These are phyloP conservation scores for Frieseomelitta varia DNA, from an alignment of 1,140 invertebrate species.

Conservation along the genomic window DNA sequence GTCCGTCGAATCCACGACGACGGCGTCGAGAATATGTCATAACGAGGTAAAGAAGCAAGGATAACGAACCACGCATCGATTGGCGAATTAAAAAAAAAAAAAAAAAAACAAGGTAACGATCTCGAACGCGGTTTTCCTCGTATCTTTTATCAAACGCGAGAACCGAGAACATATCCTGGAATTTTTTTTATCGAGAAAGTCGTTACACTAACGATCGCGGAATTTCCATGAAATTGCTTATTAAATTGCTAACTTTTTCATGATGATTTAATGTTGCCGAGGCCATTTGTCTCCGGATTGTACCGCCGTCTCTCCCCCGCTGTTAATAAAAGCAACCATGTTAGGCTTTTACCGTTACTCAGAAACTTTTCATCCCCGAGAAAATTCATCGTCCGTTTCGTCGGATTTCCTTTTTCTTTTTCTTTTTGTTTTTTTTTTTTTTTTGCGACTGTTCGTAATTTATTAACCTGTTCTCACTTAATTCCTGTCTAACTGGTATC, in stretches of 20 bases:
- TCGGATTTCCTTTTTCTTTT: background rate
- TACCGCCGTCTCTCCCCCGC: constrained; percentile 61
- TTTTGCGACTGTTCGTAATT: background rate
- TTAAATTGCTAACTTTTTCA: constrained; percentile 80
- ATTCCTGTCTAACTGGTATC: too few relatives aligned
- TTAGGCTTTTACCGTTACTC: constrained; percentile 49
- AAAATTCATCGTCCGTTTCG: background rate
- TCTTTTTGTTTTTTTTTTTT: too few relatives aligned
- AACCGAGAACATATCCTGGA: constrained; percentile 22
- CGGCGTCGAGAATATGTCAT: background rate
- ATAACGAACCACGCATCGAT: background rate
- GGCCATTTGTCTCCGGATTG: constrained; percentile 79
- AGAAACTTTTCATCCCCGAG: constrained; percentile 32
- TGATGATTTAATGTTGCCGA: constrained; percentile 77
- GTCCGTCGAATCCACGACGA: background rate
- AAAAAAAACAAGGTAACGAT: background rate
- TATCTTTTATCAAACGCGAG: constrained; percentile 16
- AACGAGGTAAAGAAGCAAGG: constrained; percentile 17
- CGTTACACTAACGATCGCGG: constrained; percentile 65
- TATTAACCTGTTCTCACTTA: background rate
- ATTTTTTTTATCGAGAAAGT: constrained; percentile 42
- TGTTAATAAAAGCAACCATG: constrained; percentile 69
- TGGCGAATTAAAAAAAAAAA: background rate
- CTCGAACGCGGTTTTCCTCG: background rate
- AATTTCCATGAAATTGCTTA: constrained; percentile 82